Evolutionary conservation across 2,888 invertebrate species (phyloP), one percentile per base, ranked within the genome.

Genomic region (Eurytoma californica): DNA sequence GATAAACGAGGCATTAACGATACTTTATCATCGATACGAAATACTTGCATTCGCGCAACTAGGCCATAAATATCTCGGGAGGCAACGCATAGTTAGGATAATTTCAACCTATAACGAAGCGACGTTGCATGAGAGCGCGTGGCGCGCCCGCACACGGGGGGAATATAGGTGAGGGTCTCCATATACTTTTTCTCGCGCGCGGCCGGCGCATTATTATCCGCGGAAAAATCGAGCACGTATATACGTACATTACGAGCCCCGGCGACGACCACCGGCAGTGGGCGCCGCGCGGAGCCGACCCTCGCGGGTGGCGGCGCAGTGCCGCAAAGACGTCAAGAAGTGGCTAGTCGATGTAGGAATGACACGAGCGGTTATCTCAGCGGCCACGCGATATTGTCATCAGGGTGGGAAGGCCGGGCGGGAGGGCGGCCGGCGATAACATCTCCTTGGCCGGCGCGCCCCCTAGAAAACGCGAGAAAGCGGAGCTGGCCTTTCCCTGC

Each of bases 321-420:
- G 55, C 70, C 69, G 77, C 72, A 76, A 73, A 78, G 77, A 79
- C 77, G 67, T 83, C 83, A 83, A 86, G 87, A 86, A 87, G 47
- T 87, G 85, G 85, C 86, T 84, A 84, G 88, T 88, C 87, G 88
- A 89, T 88, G 90, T 87, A 86, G 87, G 88, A 90, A 90, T 90
- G 90, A 90, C 90, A 90, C 88, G 89, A 87, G 86, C 85, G 86
- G 90, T 88, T 90, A 90, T 90, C 89, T 89, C 86, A 88, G 85
- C 84, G 84, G 87, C 90, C 90, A 90, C 90, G 90, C 90, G 90
- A 90, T 90, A 90, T 90, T 89, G 90, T 90, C 90, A 90, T 90
- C 90, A 90, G 89, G 85, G 61, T 49, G 55, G 57, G 65, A 39
- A 63, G 47, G 79, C 77, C 55, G 63, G 58, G 30, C 39, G 83